Evolutionary conservation across 2,888 invertebrate genomes (phyloP).

Genomic region (Phyllotreta striolata): DNA sequence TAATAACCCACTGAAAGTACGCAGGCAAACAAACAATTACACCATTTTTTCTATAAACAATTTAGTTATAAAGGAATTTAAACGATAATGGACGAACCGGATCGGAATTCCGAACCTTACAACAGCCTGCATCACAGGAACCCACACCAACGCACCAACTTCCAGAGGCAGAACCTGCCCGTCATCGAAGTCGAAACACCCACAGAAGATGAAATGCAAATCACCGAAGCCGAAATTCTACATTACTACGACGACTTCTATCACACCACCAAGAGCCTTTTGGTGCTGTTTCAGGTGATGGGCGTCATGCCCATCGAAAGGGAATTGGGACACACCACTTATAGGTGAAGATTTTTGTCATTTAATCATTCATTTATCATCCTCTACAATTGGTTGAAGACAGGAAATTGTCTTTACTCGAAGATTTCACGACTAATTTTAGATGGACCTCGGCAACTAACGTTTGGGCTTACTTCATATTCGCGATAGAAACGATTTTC

Average conservation of each 20-base stretch:
- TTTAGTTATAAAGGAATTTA: not conserved
- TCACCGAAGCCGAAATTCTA: conserved; percentile 64
- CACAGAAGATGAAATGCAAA: conserved; percentile 38
- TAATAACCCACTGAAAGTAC: too few relatives aligned
- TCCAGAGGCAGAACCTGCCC: conserved; percentile 3
- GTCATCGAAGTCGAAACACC: conserved; percentile 45
- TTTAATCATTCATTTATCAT: not conserved
- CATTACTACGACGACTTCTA: conserved; percentile 77
- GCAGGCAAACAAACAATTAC: too few relatives aligned
- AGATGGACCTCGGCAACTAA: conserved; percentile 73
- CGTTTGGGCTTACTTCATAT: conserved; percentile 73
- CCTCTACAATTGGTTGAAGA: not conserved
- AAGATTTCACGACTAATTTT: conserved; percentile 32
- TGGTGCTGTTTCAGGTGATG: conserved; percentile 78
- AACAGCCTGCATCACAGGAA: conserved; percentile 17
- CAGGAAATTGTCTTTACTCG: too few relatives aligned
- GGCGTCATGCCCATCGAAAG: conserved; percentile 79
- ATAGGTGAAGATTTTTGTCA: conserved; percentile 52
- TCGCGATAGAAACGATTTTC: conserved; percentile 67
- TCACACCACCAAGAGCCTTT: conserved; percentile 72
- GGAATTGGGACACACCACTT: conserved; percentile 62
- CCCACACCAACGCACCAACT: conserved; percentile 32
- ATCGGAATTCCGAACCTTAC: not conserved
- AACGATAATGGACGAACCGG: not conserved
- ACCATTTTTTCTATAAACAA: not conserved